A percentile compares a stretch with the other conserved stretches of the same genome.
phyloP scores from a whole-genome alignment of 2,888 invertebrate genomes.

The Dicranocentrus wangi region DNA sequence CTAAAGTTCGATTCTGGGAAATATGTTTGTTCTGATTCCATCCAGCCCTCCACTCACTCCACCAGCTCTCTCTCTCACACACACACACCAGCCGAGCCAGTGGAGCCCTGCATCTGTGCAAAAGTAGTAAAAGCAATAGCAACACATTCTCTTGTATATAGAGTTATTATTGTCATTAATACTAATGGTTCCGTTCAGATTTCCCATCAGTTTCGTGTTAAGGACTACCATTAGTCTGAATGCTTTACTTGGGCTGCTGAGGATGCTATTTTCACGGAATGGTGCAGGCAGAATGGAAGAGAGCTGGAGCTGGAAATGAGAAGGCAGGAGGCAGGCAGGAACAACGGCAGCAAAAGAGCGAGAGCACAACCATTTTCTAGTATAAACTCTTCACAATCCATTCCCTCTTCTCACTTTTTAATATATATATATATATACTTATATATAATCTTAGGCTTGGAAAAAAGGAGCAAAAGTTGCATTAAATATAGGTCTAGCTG shows the following conservation, averaged over 20 bases:
- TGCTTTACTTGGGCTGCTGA: slow-evolving; percentile 58
- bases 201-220: slow-evolving; percentile 67
- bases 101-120: neutral
- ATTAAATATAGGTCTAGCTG: slow-evolving; percentile 4
- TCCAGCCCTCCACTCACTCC: slow-evolving; percentile 12
- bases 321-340: slow-evolving; percentile 4
- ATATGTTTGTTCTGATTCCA: slow-evolving; percentile 48
- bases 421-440: neutral
- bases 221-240: slow-evolving; percentile 65
- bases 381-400: too few relatives aligned
- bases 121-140: neutral
- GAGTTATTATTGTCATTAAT: slow-evolving; percentile 68
- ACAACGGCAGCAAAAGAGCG: too few relatives aligned
- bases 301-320: slow-evolving; percentile 21
- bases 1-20: slow-evolving; percentile 42
- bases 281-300: slow-evolving; percentile 28
- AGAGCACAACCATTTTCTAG: too few relatives aligned
- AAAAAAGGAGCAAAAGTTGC: too few relatives aligned
- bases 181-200: slow-evolving; percentile 67
- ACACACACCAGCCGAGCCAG: too few relatives aligned
- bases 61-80: neutral
- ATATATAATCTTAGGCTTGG: slow-evolving; percentile 22
- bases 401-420: slow-evolving; percentile 27
- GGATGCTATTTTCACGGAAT: slow-evolving; percentile 61
- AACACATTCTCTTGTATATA: slow-evolving; percentile 61